A percentile compares a stretch with the other conserved stretches of the same genome.
phyloP scores from a whole-genome alignment of 1,140 invertebrate species.

The Nymphalis io region DNA sequence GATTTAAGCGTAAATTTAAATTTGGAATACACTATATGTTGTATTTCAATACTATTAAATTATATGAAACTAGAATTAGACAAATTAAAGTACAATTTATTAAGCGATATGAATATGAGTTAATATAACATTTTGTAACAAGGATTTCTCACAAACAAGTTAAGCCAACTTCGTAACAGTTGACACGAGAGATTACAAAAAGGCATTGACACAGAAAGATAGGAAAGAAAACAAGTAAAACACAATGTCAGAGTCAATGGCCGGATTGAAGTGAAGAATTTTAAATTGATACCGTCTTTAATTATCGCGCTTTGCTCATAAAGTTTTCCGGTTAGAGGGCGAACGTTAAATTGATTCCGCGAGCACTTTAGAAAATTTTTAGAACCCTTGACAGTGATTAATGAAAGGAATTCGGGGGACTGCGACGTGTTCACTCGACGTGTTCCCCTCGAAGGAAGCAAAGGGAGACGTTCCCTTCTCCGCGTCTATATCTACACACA shows the following conservation, averaged over 20 bases:
- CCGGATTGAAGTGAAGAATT: constrained; percentile 35
- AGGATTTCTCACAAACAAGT: neutral
- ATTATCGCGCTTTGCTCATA: constrained; percentile 56
- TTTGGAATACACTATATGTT: no score
- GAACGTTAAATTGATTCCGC: constrained; percentile 75
- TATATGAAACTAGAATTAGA: no score
- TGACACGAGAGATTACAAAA: constrained; percentile 27
- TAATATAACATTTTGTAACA: neutral
- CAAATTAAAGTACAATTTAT: neutral
- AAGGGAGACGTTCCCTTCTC: constrained; percentile 54
- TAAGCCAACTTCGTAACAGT: constrained; percentile 4
- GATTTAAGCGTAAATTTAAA: no score
- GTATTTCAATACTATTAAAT: no score
- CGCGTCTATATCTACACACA: constrained; percentile 45
- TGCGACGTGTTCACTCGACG: constrained; percentile 51
- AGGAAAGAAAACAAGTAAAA: constrained; percentile 26
- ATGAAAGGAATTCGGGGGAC: constrained; percentile 72
- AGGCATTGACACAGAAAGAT: constrained; percentile 42
- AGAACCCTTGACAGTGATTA: constrained; percentile 77
- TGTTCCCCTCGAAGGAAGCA: constrained; percentile 51
- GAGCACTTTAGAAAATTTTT: constrained; percentile 74
- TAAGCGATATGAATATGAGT: neutral
- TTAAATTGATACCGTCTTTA: constrained; percentile 70
- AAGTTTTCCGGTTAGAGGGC: constrained; percentile 66
- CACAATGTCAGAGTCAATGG: constrained; percentile 46